phyloP scores from a whole-genome alignment of 2,797 vertebrate species.

The Sylvia borin region DNA sequence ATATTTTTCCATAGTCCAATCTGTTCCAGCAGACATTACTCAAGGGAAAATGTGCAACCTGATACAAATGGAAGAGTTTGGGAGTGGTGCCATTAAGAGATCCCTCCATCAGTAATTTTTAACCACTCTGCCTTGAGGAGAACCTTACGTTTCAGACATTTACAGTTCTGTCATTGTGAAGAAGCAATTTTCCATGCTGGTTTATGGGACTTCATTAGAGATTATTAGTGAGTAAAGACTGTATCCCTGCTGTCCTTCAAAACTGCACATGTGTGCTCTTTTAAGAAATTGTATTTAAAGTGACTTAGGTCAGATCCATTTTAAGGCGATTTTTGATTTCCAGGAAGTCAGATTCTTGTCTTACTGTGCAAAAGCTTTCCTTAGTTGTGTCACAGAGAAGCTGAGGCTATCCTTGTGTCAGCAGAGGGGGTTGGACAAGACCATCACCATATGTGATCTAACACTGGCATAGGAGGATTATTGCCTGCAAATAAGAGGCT shows the following conservation, averaged over 20 bases:
- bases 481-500: neutral
- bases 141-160: neutral
- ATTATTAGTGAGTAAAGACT: neutral
- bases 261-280: neutral
- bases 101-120: neutral
- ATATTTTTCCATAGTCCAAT: conserved; percentile 14
- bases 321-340: neutral
- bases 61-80: neutral
- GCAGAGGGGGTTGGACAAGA: neutral
- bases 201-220: neutral
- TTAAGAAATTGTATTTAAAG: neutral
- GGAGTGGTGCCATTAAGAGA: neutral
- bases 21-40: conserved; percentile 2
- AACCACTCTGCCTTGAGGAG: neutral
- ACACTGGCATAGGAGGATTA: too few species aligned
- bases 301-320: neutral
- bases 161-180: neutral
- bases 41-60: neutral
- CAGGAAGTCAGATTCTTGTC: neutral
- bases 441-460: neutral
- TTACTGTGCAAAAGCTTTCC: neutral
- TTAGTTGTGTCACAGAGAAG: neutral
- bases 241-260: neutral
- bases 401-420: neutral
- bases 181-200: neutral